A percentile compares a stretch with the other conserved stretches of the same genome.
phyloP scores from a whole-genome alignment of 2,113 vertebrate genomes.

The Passer montanus region DNA sequence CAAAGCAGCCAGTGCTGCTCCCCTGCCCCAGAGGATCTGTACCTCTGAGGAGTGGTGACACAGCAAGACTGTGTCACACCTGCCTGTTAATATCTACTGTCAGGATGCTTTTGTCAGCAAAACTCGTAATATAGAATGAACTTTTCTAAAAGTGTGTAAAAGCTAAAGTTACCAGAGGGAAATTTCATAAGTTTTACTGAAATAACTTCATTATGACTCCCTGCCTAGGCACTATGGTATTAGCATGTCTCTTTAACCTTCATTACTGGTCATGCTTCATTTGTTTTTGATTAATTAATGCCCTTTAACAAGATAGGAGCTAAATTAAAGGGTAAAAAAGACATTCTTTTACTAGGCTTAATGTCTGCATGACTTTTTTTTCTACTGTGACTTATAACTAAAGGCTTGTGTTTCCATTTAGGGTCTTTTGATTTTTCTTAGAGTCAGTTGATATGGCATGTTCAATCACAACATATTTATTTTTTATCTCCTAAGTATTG shows the following conservation, averaged over 20 bases:
- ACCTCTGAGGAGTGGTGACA: background rate
- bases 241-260: background rate
- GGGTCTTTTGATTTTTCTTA: background rate
- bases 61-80: background rate
- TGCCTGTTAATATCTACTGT: background rate
- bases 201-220: background rate
- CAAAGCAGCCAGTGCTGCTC: background rate
- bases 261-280: background rate
- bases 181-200: background rate
- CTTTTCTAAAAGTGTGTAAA: background rate
- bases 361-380: background rate
- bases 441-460: background rate
- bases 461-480: background rate
- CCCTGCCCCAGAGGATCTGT: background rate
- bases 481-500: background rate
- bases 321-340: background rate
- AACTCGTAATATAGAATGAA: background rate
- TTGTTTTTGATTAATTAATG: background rate
- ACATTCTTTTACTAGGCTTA: background rate
- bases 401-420: background rate
- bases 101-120: background rate
- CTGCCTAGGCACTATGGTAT: background rate
- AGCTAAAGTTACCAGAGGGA: background rate
- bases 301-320: background rate
- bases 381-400: background rate